Evolutionary conservation across 2,113 vertebrate genomes (phyloP), one percentile per base, ranked within the genome.

Genomic region (Macquaria ambigua): DNA sequence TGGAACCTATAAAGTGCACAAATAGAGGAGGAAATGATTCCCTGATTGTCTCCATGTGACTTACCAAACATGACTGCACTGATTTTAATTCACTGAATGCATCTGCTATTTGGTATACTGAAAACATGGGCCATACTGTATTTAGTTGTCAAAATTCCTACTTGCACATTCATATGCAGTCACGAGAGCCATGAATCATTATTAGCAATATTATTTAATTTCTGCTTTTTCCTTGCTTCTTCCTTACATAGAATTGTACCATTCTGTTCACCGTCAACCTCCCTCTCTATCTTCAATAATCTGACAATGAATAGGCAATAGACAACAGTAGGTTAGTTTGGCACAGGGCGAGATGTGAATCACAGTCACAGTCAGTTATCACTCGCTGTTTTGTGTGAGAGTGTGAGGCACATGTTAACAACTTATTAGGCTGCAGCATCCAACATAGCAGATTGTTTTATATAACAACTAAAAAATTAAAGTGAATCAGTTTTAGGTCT

Each of bases 31-130:
- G 46, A 71, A 64, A 71, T 76, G 3, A 59, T 25, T 76, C 62
- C 63, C 25, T 72, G 43, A 69, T 66, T 61, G 58, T 81, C 67
- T 77, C 53, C 41, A 78, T 86, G 74, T 87, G 85, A 76, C 31
- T 55, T 55, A 28, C 16, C 67, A 71, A 74, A 66, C 20, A 73
- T 34, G 43, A 66, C 72, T 14, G 48, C 25, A 62, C 28, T 21
- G 1, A 52, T 41, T 18, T 68, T 6, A 41, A 34, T 37, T 58
- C 25, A 23, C 8, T 63, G 67, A 25, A 64, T 7, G 8, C 61
- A 37, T 58, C 28, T 23, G 56, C 23, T 43, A n/a, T 69, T 18
- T 31, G 34, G 55, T n/a, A 58, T 37, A 61, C 46, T 64, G 48
- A 8, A 82, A 52, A 70, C 41, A 31, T 43, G 14, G 50, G 11